Evolutionary conservation across 1,140 invertebrate species (phyloP), one percentile per base, ranked within the genome.

Genomic region (Parasteatoda tepidariorum): DNA sequence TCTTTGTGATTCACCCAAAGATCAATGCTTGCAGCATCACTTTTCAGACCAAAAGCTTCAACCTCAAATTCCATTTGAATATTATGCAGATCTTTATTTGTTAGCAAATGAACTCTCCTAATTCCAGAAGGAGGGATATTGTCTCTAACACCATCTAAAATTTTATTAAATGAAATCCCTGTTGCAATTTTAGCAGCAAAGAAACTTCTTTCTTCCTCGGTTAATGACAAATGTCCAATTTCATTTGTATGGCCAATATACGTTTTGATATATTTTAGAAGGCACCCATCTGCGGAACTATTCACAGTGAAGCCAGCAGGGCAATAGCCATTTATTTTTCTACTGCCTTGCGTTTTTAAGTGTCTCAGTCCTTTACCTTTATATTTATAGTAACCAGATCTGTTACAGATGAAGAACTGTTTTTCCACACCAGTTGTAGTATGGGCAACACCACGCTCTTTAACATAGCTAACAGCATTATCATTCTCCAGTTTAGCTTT

Each of bases 41-140:
- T 26, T 66, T 66, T 28, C 15, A 2, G 62, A 1, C 22, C 4
- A 66, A 24, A 66, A 28, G 6, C 28, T 18, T 30, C 11, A 9
- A 66, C 0, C 22, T 1, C 13, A 38, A n/a, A 26, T 66, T 66
- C 13, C 11, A 66, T 66, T 33, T 66, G 26, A 31, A 66, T 66
- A 66, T 38, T 66, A 33, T 34, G 31, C 11, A 66, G 26, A 34
- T 66, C 62, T 66, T 31, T 34, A 30, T 38, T 66, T 31, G 62
- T 66, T 11, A 66, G 26, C 9, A 66, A 33, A 66, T 66, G 62
- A 1, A 66, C 3, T n/a, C 62, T 30, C 26, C 31, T 28, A 30
- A 66, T 11, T 38, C 26, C 30, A 66, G 13, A 1, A 30, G 7
- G 9, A 1, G 9, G 2, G 7, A 66, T 34, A 15, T 24, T 30